These are phyloP conservation scores for Calliscelio sp. DNA, from an alignment of 2,888 invertebrate genomes.

Conservation along the genomic window DNA sequence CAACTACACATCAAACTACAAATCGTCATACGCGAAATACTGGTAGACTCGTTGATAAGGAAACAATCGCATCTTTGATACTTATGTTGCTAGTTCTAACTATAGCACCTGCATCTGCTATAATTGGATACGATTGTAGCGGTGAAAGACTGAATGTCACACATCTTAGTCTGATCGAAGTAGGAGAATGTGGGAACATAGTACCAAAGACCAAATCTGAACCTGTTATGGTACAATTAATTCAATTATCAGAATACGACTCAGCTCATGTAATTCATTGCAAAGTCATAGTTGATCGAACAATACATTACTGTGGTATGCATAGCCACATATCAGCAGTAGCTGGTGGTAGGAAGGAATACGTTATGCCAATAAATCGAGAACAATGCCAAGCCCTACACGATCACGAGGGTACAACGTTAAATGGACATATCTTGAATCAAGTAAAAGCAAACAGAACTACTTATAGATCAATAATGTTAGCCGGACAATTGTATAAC, in stretches of 20 bases:
- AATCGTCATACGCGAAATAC: no score
- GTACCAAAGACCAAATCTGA: not conserved
- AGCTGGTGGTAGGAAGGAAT: not conserved
- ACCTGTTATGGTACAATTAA: not conserved
- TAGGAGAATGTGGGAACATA: constrained; percentile 20
- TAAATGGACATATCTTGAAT: no score
- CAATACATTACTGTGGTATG: constrained; percentile 1
- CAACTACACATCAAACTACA: no score
- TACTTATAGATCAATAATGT: not conserved
- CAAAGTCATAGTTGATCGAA: constrained; percentile 8
- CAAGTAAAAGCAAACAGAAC: not conserved
- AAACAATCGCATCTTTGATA: no score
- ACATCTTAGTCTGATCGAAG: constrained; percentile 16
- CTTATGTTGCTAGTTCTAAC: no score
- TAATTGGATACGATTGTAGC: constrained; percentile 49
- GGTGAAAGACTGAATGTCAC: constrained; percentile 33
- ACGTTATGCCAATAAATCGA: not conserved
- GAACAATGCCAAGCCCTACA: not conserved
- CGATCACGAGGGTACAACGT: not conserved
- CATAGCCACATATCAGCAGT: constrained; percentile 25
- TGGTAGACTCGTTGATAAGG: no score
- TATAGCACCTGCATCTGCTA: no score
- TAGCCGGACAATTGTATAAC: no score
- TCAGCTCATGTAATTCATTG: constrained; percentile 17
- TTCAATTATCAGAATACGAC: not conserved